Percentiles rank a stretch among this genome's conserved stretches.
Evolutionary conservation across 2,797 vertebrate genomes (phyloP).

Genomic region (Australoheros facetus): DNA sequence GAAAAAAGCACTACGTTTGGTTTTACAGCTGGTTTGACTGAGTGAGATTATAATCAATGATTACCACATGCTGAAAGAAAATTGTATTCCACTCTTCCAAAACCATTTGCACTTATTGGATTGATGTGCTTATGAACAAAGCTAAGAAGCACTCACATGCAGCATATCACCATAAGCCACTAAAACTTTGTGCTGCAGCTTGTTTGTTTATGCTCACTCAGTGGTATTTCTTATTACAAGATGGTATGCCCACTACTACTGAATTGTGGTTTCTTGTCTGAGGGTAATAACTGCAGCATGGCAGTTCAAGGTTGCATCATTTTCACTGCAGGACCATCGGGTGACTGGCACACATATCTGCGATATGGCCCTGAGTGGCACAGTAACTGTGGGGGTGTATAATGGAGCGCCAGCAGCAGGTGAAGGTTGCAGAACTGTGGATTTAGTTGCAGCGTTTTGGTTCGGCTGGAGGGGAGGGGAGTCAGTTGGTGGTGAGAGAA

Average conservation of each 20-base stretch:
- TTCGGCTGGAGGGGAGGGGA: conserved; percentile 32
- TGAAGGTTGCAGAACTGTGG: conserved; percentile 34
- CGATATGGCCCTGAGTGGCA: conserved; percentile 10
- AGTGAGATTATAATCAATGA: neutral
- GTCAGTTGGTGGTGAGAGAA: conserved; percentile 37
- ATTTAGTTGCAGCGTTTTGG: conserved; percentile 48
- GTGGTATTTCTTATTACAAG: conserved; percentile 2
- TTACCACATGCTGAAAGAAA: neutral
- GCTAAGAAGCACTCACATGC: neutral
- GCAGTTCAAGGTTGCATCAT: conserved; percentile 19
- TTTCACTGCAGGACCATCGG: conserved; percentile 12
- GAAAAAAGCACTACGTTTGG: neutral
- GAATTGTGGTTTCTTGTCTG: conserved; percentile 3
- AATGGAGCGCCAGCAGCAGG: conserved; percentile 36
- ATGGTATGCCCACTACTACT: neutral
- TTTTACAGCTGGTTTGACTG: neutral
- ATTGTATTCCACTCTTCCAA: neutral
- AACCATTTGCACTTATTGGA: neutral
- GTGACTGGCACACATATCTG: conserved; percentile 28
- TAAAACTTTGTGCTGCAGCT: neutral
- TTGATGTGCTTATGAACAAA: neutral
- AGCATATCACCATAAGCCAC: neutral
- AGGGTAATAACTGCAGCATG: conserved; percentile 26
- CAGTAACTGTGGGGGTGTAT: conserved; percentile 23
- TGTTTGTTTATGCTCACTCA: neutral